A percentile compares a stretch with the other conserved stretches of the same genome.
phyloP scores from a whole-genome alignment of 2,797 vertebrate genomes.

The Momotus momota region DNA sequence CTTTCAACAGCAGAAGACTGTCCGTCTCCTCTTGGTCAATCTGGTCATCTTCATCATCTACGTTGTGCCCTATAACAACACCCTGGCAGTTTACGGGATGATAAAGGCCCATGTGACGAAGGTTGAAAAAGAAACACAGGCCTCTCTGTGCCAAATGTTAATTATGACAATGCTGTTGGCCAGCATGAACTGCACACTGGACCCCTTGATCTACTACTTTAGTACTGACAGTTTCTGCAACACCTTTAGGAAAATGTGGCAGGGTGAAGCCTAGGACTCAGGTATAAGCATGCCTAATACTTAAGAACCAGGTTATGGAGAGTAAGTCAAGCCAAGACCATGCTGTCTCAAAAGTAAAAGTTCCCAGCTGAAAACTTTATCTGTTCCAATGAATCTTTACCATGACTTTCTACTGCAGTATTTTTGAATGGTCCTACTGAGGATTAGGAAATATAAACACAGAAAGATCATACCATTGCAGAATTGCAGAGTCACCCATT shows the following conservation, averaged over 20 bases:
- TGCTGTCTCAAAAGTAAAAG: not conserved
- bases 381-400: not conserved
- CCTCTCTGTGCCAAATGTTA: conserved; percentile 60
- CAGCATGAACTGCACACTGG: conserved; percentile 81
- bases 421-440: conserved; percentile 64
- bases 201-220: conserved; percentile 84
- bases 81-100: conserved; percentile 78
- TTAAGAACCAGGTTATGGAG: not conserved
- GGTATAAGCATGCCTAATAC: not conserved
- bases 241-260: conserved; percentile 73
- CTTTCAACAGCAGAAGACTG: conserved; percentile 71
- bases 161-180: conserved; percentile 76
- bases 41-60: conserved; percentile 83
- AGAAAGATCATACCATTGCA: not conserved
- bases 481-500: not conserved
- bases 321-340: not conserved
- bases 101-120: conserved; percentile 71
- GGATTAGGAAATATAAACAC: conserved; percentile 70
- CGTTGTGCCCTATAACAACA: conserved; percentile 83
- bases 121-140: not conserved
- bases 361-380: not conserved
- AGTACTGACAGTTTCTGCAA: conserved; percentile 83
- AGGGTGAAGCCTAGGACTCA: conserved; percentile 62
- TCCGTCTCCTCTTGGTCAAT: conserved; percentile 80
- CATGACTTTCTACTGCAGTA: conserved; percentile 9